Percentiles rank a stretch among this genome's conserved stretches.
Conservation (phyloP, 2,888 invertebrate species). For the Drosophila nr. perissopoda region DNA sequence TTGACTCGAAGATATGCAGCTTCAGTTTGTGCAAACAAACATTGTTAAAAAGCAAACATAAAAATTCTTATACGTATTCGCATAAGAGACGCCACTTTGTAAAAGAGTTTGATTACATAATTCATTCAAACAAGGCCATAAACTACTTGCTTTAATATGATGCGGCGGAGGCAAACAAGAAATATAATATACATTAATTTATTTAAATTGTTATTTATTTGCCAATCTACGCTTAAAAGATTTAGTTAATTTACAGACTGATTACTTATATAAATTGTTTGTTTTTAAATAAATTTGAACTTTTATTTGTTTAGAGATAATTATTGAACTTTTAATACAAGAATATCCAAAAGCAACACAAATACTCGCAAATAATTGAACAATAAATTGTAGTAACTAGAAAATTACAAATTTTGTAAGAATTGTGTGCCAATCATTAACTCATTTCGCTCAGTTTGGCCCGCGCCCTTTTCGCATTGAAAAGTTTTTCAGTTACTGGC, state of each 20-base stretch:
- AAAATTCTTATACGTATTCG: not conserved
- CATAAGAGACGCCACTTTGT: slow-evolving; percentile 1
- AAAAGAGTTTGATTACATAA: not conserved
- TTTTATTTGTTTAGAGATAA: not conserved
- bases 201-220: not conserved
- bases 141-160: not conserved
- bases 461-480: slow-evolving; percentile 11
- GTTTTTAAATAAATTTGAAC: not conserved
- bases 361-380: not conserved
- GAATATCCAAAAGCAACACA: not conserved
- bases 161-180: not conserved
- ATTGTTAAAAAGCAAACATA: not conserved
- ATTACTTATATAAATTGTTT: not conserved
- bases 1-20: slow-evolving; percentile 30
- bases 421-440: slow-evolving; percentile 1
- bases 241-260: not conserved
- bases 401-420: not conserved
- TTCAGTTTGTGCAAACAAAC: slow-evolving; percentile 21
- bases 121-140: not conserved
- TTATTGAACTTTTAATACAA: not conserved
- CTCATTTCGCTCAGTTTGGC: not conserved
- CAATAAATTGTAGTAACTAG: not conserved
- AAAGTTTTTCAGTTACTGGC: slow-evolving; percentile 7
- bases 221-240: not conserved
- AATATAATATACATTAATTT: not conserved